Evolutionary conservation across 2,113 vertebrate species (phyloP).

Genomic region (Trematocara variabile): DNA sequence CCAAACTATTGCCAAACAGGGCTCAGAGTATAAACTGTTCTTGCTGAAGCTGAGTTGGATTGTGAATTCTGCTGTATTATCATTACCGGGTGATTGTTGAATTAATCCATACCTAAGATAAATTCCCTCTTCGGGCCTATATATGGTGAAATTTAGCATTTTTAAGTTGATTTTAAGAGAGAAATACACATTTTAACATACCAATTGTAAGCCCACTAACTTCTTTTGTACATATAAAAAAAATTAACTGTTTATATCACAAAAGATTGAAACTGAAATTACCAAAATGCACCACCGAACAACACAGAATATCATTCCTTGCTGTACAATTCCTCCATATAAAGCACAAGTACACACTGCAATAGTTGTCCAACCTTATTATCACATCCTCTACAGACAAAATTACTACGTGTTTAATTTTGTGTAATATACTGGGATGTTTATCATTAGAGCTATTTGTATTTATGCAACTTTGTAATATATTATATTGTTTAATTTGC

Average conservation of each 20-base stretch:
- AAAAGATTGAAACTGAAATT: neutral
- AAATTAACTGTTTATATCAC: neutral
- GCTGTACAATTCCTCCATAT: neutral
- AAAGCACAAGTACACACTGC: neutral
- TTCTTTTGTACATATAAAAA: neutral
- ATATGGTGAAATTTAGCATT: neutral
- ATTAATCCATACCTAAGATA: too few relatives aligned
- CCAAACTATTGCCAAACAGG: neutral
- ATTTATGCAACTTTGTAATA: neutral
- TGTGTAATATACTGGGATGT: neutral
- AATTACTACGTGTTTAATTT: neutral
- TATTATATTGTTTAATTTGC: neutral
- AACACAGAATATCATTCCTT: neutral
- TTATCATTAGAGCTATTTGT: neutral
- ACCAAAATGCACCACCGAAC: accelerated
- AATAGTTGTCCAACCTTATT: neutral
- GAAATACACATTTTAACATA: neutral
- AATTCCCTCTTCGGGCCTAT: neutral
- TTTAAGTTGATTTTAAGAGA: neutral
- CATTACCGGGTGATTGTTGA: neutral
- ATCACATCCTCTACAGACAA: neutral
- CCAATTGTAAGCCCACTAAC: neutral
- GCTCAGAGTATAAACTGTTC: neutral
- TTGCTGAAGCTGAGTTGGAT: neutral
- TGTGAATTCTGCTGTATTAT: neutral